Evolutionary conservation across 2,113 vertebrate species (phyloP), one percentile per base, ranked within the genome.

Genomic region (Pseudopipra pipra): DNA sequence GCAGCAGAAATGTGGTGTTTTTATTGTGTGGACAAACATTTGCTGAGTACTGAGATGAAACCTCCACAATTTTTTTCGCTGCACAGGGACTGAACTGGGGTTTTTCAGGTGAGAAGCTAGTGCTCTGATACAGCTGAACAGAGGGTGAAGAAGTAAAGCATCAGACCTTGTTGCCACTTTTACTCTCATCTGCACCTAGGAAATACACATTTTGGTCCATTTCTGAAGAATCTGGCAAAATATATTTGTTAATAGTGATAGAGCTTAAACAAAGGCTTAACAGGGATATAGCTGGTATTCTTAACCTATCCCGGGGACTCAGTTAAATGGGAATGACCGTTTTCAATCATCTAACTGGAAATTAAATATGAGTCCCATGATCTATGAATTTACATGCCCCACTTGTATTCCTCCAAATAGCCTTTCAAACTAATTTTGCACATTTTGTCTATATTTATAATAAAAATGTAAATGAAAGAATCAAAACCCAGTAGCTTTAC

Each of bases 381-480:
- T 74, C 46, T 87, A 52, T 44, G 82, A 89, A 76, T 88, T 90
- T 1, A 35, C 73, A 67, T 88, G 37, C 44, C 39, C 31, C 14
- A 72, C 37, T 23, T 15, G 10, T 30, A 55, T 82, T 94, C 61
- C 37, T 86, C 41, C 62, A 66, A 86, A 85, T 46, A 77, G 35
- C n/a, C 39, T 86, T 89, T 94, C 44, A 81, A 82, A 84, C 19
- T 27, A 58, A 79, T 81, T 94, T 78, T 85, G 27, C 59, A 54
- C 6, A 4, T 92, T 97, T 93, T 82, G 35, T 67, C 71, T 90
- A 56, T 82, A 63, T 89, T 90, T 95, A 96, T 78, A 79, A 92
- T 87, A 94, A 94, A 97, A 97, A 95, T 80, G 70, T 87, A 95
- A 94, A 93, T 85, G 63, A 87, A 91, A 95, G 41, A 95, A 84